These are phyloP conservation scores for Distichodus sexfasciatus DNA, from an alignment of 2,797 vertebrate genomes.

Conservation along the genomic window DNA sequence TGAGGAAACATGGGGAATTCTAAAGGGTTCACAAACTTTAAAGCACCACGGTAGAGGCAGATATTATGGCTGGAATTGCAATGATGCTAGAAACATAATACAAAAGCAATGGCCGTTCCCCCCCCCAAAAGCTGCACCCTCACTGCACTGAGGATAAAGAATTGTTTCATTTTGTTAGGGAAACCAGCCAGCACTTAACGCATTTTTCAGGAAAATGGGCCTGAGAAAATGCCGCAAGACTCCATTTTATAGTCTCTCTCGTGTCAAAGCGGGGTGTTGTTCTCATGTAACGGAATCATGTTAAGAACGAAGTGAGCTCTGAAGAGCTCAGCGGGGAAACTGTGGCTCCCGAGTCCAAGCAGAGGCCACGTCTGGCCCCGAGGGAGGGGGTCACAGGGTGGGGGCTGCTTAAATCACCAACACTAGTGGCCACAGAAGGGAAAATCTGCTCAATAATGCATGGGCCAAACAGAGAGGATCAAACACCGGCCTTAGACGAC, in stretches of 20 bases:
- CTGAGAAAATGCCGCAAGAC: background rate
- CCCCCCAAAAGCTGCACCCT: too few species aligned
- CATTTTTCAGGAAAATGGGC: background rate
- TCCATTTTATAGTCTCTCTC: background rate
- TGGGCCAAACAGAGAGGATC: conserved; percentile 23
- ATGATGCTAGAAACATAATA: too few species aligned
- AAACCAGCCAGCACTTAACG: background rate
- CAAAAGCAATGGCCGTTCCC: too few species aligned
- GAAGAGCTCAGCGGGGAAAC: background rate
- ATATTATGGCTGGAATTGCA: too few species aligned
- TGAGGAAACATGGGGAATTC: too few species aligned
- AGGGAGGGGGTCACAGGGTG: conserved; percentile 3
- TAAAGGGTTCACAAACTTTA: too few species aligned
- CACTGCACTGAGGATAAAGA: too few species aligned
- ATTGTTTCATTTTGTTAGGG: too few species aligned
- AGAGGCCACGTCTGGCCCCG: background rate
- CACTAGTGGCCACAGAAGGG: conserved; percentile 1
- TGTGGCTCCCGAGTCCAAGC: conserved; percentile 5
- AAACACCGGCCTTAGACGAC: conserved; percentile 29
- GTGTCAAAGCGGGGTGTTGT: background rate
- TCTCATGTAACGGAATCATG: background rate
- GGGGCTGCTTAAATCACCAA: conserved; percentile 17
- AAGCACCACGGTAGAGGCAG: too few species aligned
- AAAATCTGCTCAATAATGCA: conserved; percentile 40
- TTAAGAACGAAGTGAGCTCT: background rate